Percentiles rank a stretch among this genome's conserved stretches.
Conservation (phyloP, 2,797 vertebrate species). For the Premnoplex brunnescens region DNA sequence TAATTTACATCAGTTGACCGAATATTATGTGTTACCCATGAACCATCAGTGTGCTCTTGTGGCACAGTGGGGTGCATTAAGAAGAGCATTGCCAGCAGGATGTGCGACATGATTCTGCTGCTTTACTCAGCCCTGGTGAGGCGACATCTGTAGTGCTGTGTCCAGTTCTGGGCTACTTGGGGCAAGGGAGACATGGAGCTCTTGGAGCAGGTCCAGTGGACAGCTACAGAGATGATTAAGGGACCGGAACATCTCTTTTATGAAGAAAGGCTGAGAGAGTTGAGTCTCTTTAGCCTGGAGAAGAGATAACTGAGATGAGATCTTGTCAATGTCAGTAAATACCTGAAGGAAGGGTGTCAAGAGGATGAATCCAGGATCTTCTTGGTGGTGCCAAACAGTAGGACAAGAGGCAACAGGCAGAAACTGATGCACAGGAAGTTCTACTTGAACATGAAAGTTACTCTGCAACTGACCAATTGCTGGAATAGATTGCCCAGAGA, state of each 20-base stretch:
- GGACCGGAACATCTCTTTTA: neutral
- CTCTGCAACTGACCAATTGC: neutral
- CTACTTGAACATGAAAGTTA: neutral
- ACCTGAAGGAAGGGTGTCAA: neutral
- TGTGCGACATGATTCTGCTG: neutral
- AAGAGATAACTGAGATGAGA: neutral
- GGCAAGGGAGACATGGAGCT: accelerated
- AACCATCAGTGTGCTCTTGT: neutral
- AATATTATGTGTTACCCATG: neutral
- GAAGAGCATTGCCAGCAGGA: neutral
- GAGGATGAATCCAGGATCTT: neutral
- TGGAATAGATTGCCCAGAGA: neutral
- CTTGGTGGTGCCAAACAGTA: neutral
- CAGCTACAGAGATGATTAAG: too few relatives aligned
- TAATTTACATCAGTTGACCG: neutral
- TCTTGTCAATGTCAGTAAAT: neutral
- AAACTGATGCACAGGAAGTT: neutral
- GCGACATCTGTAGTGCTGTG: neutral
- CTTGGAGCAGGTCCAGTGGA: accelerated
- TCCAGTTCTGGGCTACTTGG: neutral
- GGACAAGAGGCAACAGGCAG: neutral
- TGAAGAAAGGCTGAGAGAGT: accelerated
- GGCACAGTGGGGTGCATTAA: too few relatives aligned
- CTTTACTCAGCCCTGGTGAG: neutral
- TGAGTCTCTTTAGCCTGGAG: neutral